phyloP scores from a whole-genome alignment of 2,113 vertebrate genomes.

The Grantiella picta region DNA sequence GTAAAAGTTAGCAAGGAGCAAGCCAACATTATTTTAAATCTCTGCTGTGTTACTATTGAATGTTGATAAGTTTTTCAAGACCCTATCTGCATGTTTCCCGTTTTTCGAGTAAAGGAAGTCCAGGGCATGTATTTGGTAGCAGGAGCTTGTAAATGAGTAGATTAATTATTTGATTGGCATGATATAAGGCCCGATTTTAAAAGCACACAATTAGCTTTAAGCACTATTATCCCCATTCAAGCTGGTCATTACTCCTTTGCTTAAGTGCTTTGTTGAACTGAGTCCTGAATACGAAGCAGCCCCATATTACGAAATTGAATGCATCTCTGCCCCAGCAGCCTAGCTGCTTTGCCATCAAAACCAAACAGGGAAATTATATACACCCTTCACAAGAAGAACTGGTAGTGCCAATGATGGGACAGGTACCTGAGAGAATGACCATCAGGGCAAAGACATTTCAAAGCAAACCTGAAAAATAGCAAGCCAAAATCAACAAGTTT shows the following conservation, averaged over 20 bases:
- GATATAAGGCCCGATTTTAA: background rate
- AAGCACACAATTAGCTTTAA: background rate
- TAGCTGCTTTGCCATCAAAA: background rate
- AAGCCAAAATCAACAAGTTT: background rate
- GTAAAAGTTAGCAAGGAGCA: background rate
- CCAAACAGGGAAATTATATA: background rate
- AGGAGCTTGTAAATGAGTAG: background rate
- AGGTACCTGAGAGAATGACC: background rate
- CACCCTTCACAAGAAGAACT: accelerated
- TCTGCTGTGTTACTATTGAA: background rate
- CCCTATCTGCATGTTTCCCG: background rate
- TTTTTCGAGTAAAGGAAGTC: background rate
- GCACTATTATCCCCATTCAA: background rate
- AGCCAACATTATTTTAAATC: background rate
- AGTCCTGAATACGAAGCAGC: background rate
- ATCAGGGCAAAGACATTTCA: background rate
- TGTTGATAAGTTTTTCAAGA: background rate
- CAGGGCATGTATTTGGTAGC: background rate
- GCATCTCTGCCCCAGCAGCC: background rate
- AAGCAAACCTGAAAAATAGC: background rate
- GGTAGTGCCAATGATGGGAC: background rate
- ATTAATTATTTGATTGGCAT: background rate
- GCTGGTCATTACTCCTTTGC: background rate
- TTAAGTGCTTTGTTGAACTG: constrained; percentile 20
- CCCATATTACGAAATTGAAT: background rate